Percentiles rank a stretch among this genome's conserved stretches.
Conservation (phyloP, 2,113 vertebrate species). For the Trinectes maculatus region DNA sequence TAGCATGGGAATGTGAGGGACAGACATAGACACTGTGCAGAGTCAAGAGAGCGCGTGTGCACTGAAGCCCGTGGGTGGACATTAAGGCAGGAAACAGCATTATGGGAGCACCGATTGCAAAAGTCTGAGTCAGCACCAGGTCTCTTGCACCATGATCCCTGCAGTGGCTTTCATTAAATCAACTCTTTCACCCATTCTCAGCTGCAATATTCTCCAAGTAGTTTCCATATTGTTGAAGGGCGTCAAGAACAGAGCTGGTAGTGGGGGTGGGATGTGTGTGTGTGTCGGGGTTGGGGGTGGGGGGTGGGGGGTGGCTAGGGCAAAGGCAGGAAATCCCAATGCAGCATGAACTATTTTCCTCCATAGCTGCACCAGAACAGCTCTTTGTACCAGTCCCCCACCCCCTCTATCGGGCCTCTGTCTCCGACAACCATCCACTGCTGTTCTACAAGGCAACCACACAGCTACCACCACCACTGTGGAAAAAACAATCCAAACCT, state of each 20-base stretch:
- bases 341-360: conserved; percentile 81
- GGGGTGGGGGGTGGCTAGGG: conserved; percentile 36
- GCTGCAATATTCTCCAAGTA: conserved; percentile 49
- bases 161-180: conserved; percentile 31
- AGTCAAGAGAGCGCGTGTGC: conserved; percentile 39
- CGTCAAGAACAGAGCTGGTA: conserved; percentile 44
- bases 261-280: too few relatives aligned
- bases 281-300: too few relatives aligned
- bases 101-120: conserved; percentile 32
- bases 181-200: conserved; percentile 30
- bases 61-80: conserved; percentile 21
- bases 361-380: conserved; percentile 76
- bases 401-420: conserved; percentile 69
- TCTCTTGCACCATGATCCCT: conserved; percentile 27
- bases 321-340: conserved; percentile 82
- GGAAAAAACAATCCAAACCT: conserved; percentile 67
- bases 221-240: conserved; percentile 57
- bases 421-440: conserved; percentile 65
- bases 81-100: conserved; percentile 51
- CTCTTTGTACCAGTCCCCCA: conserved; percentile 72
- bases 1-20: conserved; percentile 30
- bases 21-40: conserved; percentile 9
- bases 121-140: conserved; percentile 48
- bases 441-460: conserved; percentile 59
- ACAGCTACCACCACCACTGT: conserved; percentile 43